Percentiles rank a stretch among this genome's conserved stretches.
These are phyloP conservation scores for Cantharis nigra DNA, from an alignment of 2,888 invertebrate genomes.

Conservation along the genomic window DNA sequence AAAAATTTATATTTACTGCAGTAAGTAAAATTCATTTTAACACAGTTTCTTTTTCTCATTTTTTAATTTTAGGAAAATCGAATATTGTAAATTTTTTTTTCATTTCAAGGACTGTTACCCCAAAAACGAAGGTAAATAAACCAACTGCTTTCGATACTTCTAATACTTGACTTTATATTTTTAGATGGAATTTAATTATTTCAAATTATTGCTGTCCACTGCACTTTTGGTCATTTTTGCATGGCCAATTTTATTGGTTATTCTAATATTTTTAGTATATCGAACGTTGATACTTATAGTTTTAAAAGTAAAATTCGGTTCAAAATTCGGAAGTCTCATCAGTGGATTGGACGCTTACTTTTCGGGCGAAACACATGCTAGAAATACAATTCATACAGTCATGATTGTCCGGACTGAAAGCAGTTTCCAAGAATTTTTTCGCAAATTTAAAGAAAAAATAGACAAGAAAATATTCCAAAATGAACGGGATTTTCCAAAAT, in stretches of 20 bases:
- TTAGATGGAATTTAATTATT: no score
- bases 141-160: no score
- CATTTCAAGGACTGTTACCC: no score
- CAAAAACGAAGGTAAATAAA: no score
- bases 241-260: background rate
- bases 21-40: no score
- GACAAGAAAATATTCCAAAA: background rate
- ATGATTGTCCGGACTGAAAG: conserved; percentile 50
- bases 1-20: no score
- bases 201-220: background rate
- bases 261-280: conserved; percentile 15
- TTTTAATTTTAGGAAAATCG: no score
- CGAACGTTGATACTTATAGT: conserved; percentile 30
- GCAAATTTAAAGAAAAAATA: background rate
- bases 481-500: background rate
- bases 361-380: conserved; percentile 58
- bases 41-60: no score
- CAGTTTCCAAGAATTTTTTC: background rate
- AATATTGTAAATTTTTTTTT: no score
- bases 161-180: no score
- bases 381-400: conserved; percentile 58
- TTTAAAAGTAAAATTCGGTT: conserved; percentile 41
- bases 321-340: conserved; percentile 56
- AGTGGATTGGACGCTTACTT: conserved; percentile 61
- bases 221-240: background rate